These are phyloP conservation scores for Thamnophis elegans DNA, from an alignment of 2,797 vertebrate genomes.

Conservation along the genomic window DNA sequence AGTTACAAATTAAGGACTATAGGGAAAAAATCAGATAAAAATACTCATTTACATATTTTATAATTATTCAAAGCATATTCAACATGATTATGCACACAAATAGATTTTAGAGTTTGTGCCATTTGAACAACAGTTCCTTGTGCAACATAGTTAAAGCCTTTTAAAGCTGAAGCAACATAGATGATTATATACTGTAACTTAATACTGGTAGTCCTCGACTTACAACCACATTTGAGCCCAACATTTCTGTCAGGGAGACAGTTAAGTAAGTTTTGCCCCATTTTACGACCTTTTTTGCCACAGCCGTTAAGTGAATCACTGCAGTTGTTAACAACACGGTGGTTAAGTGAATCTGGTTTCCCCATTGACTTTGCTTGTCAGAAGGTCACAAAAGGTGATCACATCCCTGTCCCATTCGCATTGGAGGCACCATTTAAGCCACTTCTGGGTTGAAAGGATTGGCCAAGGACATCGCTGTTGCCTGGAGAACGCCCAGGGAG, in stretches of 20 bases:
- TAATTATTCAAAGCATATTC: background rate
- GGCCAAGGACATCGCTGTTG: background rate
- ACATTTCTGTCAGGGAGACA: background rate
- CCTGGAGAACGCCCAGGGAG: background rate
- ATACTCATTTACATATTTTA: slow-evolving; percentile 2
- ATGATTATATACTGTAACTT: background rate
- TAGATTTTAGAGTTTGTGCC: background rate
- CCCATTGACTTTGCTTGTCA: background rate
- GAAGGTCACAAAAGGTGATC: background rate
- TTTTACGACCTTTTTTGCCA: background rate
- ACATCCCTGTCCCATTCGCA: background rate
- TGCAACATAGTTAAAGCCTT: background rate
- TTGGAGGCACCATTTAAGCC: background rate
- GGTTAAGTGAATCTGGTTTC: background rate
- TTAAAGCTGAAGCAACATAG: background rate
- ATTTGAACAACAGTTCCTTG: background rate
- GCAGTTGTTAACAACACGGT: background rate
- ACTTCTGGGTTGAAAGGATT: background rate
- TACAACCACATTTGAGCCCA: background rate
- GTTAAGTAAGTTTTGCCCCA: background rate
- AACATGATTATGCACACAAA: background rate
- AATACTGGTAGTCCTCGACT: background rate
- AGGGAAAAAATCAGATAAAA: background rate
- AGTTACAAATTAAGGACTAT: background rate
- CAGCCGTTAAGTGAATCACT: background rate